Conservation (phyloP, 2,113 vertebrate genomes). For the Dunckerocampus dactyliophorus region DNA sequence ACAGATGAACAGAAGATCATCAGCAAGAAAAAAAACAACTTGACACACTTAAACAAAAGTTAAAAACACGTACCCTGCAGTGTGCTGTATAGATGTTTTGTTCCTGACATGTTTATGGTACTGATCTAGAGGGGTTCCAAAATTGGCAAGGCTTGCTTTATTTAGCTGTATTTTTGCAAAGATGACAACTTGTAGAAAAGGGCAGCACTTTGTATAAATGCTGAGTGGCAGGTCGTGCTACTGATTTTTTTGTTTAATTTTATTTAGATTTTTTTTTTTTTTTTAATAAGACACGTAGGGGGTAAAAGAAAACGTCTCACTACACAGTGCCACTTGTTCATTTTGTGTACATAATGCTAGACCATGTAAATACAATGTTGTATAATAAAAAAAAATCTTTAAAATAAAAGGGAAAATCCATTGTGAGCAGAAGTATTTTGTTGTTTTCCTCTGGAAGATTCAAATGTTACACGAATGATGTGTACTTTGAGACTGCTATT, state of each 20-base stretch:
- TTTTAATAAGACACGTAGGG: conserved; percentile 18
- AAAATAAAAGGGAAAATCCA: conserved; percentile 76
- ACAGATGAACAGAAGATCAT: not conserved
- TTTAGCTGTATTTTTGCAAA: conserved; percentile 55
- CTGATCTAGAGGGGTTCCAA: conserved; percentile 21
- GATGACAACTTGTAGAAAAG: conserved; percentile 52
- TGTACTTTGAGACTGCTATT: conserved; percentile 49
- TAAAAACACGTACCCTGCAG: conserved; percentile 28
- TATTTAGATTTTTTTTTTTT: conserved; percentile 35
- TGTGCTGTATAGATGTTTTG: conserved; percentile 32
- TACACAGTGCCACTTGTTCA: conserved; percentile 76
- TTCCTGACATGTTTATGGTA: conserved; percentile 39
- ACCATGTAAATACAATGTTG: conserved; percentile 79
- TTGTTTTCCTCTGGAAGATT: conserved; percentile 39
- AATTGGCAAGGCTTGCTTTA: conserved; percentile 15
- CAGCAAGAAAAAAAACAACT: not conserved
- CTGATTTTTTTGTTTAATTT: conserved; percentile 56
- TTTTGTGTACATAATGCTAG: conserved; percentile 78
- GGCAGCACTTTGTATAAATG: conserved; percentile 70
- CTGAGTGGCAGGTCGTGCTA: conserved; percentile 59
- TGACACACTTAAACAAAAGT: too few relatives aligned
- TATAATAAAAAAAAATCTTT: conserved; percentile 79
- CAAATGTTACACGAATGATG: conserved; percentile 55
- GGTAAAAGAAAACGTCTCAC: conserved; percentile 60
- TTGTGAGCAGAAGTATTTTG: conserved; percentile 64